Evolutionary conservation across 1,140 invertebrate species (phyloP), one percentile per base, ranked within the genome.

Genomic region (Hylyphantes graminicola): DNA sequence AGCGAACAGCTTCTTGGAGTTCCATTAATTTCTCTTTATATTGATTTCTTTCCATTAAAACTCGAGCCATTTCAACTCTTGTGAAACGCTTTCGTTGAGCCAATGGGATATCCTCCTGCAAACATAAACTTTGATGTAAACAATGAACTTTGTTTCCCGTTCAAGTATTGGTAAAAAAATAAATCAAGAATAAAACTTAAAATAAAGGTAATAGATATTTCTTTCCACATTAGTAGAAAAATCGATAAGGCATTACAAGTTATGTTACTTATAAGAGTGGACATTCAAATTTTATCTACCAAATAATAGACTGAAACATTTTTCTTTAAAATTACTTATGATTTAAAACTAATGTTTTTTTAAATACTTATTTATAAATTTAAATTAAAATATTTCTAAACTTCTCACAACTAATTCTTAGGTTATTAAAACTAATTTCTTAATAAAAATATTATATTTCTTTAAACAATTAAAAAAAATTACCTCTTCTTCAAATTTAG

Each of bases 31-130:
- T 92, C 89, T 99, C 92, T 90, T 99, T 95, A 89, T 98, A 99
- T 88, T 98, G 96, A 92, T 99, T 99, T 53, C 98, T 92, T 90
- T 99, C 98, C 97, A 99, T 98, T 0, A 99, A 92, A 17, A 99
- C 98, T 50, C 98, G 91, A 2, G 98, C 97, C 98, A 99, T 99
- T 90, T 99, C 98, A 0, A 99, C 96, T 54, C 98, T 93, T 0
- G 98, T 99, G 90, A 99, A 99, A 70, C 97, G 92, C 88, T 98
- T 98, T 13, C 97, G 92, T 89, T 99, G 97, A 12, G 97, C 96
- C 93, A 98, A 93, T 1, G 98, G 97, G 6, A 99, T 95, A 89
- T 98, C 97, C 78, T 97, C 95, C 90, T 86, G 70, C 13, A 79
- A 64, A 59, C 13, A 59, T 10, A 64, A 74, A 75, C 35, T 11